These are phyloP conservation scores for Microtus ochrogaster DNA, from an alignment of 2,113 vertebrate genomes.

Conservation along the genomic window DNA sequence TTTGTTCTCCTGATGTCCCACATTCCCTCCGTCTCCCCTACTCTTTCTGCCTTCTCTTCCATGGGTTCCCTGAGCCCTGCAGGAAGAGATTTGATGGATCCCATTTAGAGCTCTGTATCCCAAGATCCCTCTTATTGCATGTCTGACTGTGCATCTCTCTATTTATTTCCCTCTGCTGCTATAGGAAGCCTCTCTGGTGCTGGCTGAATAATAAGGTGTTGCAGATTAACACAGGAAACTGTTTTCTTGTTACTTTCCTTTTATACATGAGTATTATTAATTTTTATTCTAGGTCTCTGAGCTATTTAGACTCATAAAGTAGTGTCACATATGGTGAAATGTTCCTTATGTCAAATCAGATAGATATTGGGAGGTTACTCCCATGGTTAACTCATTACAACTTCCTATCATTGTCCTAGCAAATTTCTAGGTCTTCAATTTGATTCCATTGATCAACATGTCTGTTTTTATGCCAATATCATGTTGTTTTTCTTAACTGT, in stretches of 20 bases:
- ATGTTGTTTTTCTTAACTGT: neutral
- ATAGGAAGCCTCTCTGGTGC: neutral
- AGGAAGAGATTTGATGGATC: neutral
- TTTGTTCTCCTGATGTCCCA: neutral
- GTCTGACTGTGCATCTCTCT: neutral
- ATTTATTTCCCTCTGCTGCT: neutral
- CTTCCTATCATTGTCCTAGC: neutral
- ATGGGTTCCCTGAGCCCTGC: neutral
- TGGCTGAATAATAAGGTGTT: neutral
- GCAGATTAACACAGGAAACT: neutral
- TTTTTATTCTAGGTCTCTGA: neutral
- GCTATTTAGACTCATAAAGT: neutral
- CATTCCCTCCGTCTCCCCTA: neutral
- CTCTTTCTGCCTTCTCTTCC: neutral
- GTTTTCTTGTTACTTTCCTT: neutral
- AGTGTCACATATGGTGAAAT: neutral
- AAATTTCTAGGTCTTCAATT: neutral
- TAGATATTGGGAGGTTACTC: too few relatives aligned
- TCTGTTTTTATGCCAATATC: too few relatives aligned
- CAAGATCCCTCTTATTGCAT: neutral
- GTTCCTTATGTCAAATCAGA: neutral
- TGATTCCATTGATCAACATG: neutral
- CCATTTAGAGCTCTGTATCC: neutral
- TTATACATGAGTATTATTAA: neutral
- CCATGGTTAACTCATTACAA: neutral